Conservation (phyloP, 1,140 invertebrate genomes). For the Drosophila ambigua region DNA sequence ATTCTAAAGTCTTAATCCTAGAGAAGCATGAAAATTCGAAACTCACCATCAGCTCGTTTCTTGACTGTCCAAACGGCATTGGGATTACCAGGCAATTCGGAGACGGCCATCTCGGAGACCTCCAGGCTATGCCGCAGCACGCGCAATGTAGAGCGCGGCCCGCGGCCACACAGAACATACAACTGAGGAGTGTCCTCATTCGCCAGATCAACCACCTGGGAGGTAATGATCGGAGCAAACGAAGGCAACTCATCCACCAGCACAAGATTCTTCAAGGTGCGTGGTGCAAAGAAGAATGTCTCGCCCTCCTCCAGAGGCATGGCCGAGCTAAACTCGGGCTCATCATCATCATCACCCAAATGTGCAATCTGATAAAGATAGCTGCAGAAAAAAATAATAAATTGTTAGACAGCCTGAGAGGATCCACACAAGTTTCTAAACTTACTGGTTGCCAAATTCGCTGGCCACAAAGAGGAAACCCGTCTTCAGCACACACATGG, state of each 20-base stretch:
- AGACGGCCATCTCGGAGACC: slow-evolving; percentile 99
- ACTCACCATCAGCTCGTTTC: slow-evolving; percentile 91
- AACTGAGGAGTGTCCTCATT: slow-evolving; percentile 99
- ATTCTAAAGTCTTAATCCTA: slow-evolving; percentile 48
- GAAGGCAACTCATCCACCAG: slow-evolving; percentile 99
- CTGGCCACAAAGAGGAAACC: slow-evolving; percentile 99
- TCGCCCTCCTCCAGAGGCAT: slow-evolving; percentile 99
- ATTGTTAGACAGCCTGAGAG: neutral
- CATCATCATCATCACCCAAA: slow-evolving; percentile 99
- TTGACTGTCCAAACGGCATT: slow-evolving; percentile 99
- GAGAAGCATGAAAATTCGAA: neutral
- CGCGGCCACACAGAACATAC: slow-evolving; percentile 97
- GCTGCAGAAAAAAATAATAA: slow-evolving; percentile 85
- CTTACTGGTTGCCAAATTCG: slow-evolving; percentile 99
- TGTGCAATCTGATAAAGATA: slow-evolving; percentile 99
- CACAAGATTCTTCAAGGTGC: slow-evolving; percentile 97
- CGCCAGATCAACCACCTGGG: slow-evolving; percentile 91
- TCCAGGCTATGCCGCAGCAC: slow-evolving; percentile 98
- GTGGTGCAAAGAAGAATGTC: slow-evolving; percentile 99
- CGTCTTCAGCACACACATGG: slow-evolving; percentile 99
- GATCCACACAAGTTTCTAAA: slow-evolving; percentile 61
- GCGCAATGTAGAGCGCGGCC: slow-evolving; percentile 95
- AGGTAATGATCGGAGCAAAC: slow-evolving; percentile 95
- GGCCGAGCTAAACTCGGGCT: slow-evolving; percentile 99
- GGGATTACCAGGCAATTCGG: slow-evolving; percentile 98